A percentile compares a stretch with the other conserved stretches of the same genome.
phyloP scores from a whole-genome alignment of 2,888 invertebrate genomes.

The Philhelius pedissequus region DNA sequence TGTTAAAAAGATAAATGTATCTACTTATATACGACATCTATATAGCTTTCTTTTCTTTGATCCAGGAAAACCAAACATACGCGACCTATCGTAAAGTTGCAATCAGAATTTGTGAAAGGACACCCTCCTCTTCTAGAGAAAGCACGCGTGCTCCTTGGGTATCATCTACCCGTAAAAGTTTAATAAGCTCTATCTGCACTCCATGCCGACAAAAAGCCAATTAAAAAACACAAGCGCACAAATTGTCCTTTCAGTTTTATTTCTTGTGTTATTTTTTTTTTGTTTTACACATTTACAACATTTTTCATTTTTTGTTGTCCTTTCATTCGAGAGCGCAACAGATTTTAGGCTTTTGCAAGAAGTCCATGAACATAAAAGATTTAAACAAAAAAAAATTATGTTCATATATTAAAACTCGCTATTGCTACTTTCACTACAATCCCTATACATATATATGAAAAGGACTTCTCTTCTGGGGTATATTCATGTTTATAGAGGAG shows the following conservation, averaged over 20 bases:
- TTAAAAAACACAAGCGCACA: constrained; percentile 54
- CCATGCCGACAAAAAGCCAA: constrained; percentile 61
- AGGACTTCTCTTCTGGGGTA: constrained; percentile 16
- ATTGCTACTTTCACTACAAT: constrained; percentile 47
- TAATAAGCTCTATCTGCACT: constrained; percentile 43
- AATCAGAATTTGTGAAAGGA: constrained; percentile 40
- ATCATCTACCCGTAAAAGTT: constrained; percentile 50
- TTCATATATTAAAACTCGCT: constrained; percentile 20
- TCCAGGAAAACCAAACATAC: constrained; percentile 54
- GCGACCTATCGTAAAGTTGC: constrained; percentile 57
- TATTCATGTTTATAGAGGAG: constrained; percentile 37
- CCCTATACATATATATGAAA: background rate
- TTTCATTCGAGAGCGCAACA: constrained; percentile 59
- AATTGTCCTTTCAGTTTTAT: constrained; percentile 51
- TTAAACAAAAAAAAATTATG: constrained; percentile 1
- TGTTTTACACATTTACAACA: constrained; percentile 13
- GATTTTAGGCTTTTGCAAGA: constrained; percentile 54
- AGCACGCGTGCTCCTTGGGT: constrained; percentile 32
- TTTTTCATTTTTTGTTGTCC: constrained; percentile 4
- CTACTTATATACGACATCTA: background rate
- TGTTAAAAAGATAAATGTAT: background rate
- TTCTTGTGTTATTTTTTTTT: background rate
- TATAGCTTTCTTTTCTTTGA: constrained; percentile 45
- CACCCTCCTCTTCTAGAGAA: constrained; percentile 19
- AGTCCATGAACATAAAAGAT: constrained; percentile 13